A percentile compares a stretch with the other conserved stretches of the same genome.
Conservation (phyloP, 1,140 invertebrate species). For the Aethina tumida region DNA sequence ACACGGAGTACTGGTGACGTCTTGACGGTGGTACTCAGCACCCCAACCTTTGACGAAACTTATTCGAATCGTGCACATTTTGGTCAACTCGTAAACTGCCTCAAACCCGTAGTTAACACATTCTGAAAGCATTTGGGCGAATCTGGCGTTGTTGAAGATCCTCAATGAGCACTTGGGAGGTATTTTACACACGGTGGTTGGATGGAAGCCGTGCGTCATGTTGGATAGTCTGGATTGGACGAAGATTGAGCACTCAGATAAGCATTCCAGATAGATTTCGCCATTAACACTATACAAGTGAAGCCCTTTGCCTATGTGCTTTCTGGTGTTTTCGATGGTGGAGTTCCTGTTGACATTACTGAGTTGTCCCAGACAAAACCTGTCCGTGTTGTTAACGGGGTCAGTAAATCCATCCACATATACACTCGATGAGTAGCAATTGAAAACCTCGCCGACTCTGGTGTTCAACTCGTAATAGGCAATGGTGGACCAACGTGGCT, state of each 20-base stretch:
- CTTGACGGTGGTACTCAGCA: constrained; percentile 92
- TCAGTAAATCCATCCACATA: constrained; percentile 95
- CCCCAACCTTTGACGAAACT: constrained; percentile 96
- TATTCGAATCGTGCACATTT: constrained; percentile 97
- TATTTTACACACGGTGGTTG: constrained; percentile 91
- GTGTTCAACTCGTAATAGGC: constrained; percentile 94
- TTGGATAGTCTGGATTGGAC: constrained; percentile 95
- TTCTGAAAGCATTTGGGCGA: constrained; percentile 82
- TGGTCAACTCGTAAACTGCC: constrained; percentile 91
- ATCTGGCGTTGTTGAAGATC: constrained; percentile 96
- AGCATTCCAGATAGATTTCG: constrained; percentile 93
- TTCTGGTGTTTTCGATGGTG: constrained; percentile 91
- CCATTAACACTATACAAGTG: constrained; percentile 95
- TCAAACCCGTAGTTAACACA: constrained; percentile 87
- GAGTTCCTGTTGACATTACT: constrained; percentile 96
- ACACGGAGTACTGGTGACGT: constrained; percentile 89
- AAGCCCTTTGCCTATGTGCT: constrained; percentile 94
- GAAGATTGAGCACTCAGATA: constrained; percentile 91
- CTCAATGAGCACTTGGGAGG: constrained; percentile 89
- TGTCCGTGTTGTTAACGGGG: constrained; percentile 82
- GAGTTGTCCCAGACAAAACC: constrained; percentile 89
- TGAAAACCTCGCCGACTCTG: constrained; percentile 88
- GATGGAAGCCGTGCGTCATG: constrained; percentile 90
- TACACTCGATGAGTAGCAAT: constrained; percentile 80
- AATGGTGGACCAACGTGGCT: constrained; percentile 86